These are phyloP conservation scores for Callaeas wilsoni DNA, from an alignment of 2,113 vertebrate species.

Conservation along the genomic window DNA sequence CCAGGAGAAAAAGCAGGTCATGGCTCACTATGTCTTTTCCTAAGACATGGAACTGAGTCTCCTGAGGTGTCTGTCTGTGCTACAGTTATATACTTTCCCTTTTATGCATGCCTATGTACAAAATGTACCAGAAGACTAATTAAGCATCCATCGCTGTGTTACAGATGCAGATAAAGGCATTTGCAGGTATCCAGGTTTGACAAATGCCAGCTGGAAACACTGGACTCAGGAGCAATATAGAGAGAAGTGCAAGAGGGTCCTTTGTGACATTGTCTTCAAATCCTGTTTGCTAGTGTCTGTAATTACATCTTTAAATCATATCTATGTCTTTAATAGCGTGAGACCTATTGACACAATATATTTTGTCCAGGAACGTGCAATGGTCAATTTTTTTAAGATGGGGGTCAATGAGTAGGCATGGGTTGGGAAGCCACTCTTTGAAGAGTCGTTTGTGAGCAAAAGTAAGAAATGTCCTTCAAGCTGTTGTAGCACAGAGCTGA, in stretches of 20 bases:
- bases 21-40: neutral
- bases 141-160: neutral
- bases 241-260: neutral
- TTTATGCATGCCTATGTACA: neutral
- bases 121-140: neutral
- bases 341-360: neutral
- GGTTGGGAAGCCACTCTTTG: neutral
- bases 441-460: neutral
- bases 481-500: neutral
- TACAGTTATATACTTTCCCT: neutral
- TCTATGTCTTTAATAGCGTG: neutral
- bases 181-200: neutral
- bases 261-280: neutral
- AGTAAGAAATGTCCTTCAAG: neutral
- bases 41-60: neutral
- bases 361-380: neutral
- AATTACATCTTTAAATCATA: neutral
- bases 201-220: neutral
- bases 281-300: neutral
- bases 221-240: neutral
- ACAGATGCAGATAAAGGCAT: neutral
- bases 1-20: neutral
- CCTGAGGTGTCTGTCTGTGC: neutral
- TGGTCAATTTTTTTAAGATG: neutral
- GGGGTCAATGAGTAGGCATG: neutral